Base-by-base conservation (phyloP, 2,888 invertebrate genomes). In the Carcina quercana region DNA sequence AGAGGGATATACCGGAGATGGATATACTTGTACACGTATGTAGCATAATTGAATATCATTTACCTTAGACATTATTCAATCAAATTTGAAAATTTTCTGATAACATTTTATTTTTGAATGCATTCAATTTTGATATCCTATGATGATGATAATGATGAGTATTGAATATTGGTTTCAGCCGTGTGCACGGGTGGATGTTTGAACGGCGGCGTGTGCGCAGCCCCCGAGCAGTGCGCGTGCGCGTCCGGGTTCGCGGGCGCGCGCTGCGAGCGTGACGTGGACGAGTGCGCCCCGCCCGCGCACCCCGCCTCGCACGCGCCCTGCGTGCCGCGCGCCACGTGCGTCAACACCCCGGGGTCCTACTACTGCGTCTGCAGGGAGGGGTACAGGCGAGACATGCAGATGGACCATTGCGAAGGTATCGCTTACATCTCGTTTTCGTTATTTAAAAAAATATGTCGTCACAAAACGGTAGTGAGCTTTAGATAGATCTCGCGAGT, bases 281-380 rank as follows among this genome's bases (percentile, higher is more conserved):
- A 96, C 83, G 96, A 95, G 80, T 95, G 95, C 78, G 83, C 86
- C 11, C 85, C 46, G 30, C 35, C 91, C 13, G 85, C 38, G 32
- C 32, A 91, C 73, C 82, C 86, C 21, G 84, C 88, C 45, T 88
- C 88, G 42, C 80, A 88, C 32, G 88, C 91, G 55, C 86, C 89
- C 38, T 95, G 95, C 75, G 90, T 91, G 47, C 86, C 87, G 46
- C 88, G 91, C 48, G 92, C 94, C 30, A 85, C 86, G 32, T 95
- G 95, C 76, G 88, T 94, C 71, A 95, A 95, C 78, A 92, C 92
- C 86, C 94, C 94, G 25, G 95, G 95, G 49, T 94, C 94, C 88
- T 94, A 93, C 80, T 92, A 93, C 72, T 96, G 96, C 75, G 89
- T 92, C 51, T 95, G 95, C 72, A 88, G 89, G 46, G 86, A 88